These are phyloP conservation scores for Fratercula arctica DNA, from an alignment of 2,797 vertebrate genomes.

Conservation along the genomic window DNA sequence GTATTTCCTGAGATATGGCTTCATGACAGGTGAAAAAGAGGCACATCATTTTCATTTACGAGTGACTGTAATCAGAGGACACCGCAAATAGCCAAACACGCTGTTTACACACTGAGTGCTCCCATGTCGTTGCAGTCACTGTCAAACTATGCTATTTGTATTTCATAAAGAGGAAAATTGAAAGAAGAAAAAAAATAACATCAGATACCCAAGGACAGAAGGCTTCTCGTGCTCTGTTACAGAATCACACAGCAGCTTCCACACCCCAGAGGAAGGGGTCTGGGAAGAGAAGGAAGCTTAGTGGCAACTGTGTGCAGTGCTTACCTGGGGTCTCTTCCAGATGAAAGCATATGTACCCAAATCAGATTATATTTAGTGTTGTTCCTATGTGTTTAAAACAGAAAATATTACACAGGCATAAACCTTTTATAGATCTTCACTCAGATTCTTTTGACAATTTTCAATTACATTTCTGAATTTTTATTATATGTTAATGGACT, in stretches of 20 bases:
- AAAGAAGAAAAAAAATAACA: neutral
- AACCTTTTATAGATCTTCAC: neutral
- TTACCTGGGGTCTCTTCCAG: neutral
- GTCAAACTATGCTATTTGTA: neutral
- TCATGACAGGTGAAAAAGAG: neutral
- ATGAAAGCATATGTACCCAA: neutral
- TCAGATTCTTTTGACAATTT: conserved; percentile 39
- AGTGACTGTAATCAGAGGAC: neutral
- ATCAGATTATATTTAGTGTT: neutral
- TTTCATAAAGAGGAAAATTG: neutral
- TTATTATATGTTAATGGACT: conserved; percentile 41
- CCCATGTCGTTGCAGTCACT: neutral
- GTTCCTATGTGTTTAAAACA: neutral
- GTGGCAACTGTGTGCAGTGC: neutral
- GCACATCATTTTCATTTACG: neutral
- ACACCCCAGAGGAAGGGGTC: neutral
- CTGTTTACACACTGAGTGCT: neutral
- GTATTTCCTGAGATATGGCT: neutral
- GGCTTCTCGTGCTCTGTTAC: neutral
- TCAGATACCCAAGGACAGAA: neutral
- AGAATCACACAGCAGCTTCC: neutral
- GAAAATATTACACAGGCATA: neutral
- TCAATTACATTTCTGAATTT: conserved; percentile 44
- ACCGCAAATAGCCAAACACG: accelerated
- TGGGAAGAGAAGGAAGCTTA: neutral